Evolutionary conservation across 1,140 invertebrate species (phyloP), one percentile per base, ranked within the genome.

Genomic region (Drosophila burlai): DNA sequence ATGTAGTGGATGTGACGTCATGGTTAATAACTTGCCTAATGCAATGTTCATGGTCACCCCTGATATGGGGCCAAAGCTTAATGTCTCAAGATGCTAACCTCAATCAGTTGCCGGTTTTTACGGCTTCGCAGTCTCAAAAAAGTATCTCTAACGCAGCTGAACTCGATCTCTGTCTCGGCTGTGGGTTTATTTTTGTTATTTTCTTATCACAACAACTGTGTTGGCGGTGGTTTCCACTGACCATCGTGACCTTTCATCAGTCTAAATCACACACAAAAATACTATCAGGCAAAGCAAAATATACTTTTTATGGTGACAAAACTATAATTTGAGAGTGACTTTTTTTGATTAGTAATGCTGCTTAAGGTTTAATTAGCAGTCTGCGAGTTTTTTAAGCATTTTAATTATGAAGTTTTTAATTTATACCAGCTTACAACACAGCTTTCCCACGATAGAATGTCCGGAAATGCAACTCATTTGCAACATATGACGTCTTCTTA

Each of bases 1-100:
- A 46, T 38, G 15, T 29, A 42, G 40, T 26, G 16, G 3, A 13
- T 59, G 81, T 86, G 83, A 86, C 80, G 83, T 87, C 83, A 87
- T 63, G 21, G 29, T 31, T 84, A 83, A 76, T 67, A 21, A 36
- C 49, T 52, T 54, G 26, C 36, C 34, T 43, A 18, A 26, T 42
- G 9, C 15, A 36, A 36, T n/a, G 34, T 31, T 38, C 69, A 73
- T 21, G 69, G 69, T 73, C 67, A 49, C 10, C 13, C 31, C 13
- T 38, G 54, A 50, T 71, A 43, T 36, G 67, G 54, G 67, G 54
- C 29, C 38, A 72, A 72, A 73, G 54, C 72, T 59, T 34, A 29
- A 24, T 24, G 50, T n/a, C 29, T 72, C 29, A 38, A 72, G 21
- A 24, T 43, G 3, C 31, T 72, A 73, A 73, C 67, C 69, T 47